A percentile compares a stretch with the other conserved stretches of the same genome.
Evolutionary conservation across 1,140 invertebrate genomes (phyloP).

Genomic region (Cotesia vestalis): DNA sequence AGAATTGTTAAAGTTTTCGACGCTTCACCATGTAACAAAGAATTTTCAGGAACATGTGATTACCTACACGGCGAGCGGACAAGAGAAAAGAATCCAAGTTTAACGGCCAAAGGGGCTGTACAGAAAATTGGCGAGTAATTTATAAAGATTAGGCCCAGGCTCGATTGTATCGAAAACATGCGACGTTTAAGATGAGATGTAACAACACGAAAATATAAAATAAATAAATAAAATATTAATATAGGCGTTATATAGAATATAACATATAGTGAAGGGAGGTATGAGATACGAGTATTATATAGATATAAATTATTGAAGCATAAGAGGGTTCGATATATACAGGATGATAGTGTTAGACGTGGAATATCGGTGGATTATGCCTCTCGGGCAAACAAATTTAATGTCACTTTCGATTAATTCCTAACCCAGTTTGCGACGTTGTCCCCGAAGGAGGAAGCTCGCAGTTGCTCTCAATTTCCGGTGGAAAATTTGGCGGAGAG

Average conservation of each 20-base stretch:
- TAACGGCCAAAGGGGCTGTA: constrained; percentile 3
- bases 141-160: constrained; percentile 20
- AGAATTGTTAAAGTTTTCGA: too few species aligned
- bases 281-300: constrained; percentile 13
- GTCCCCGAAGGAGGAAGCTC: constrained; percentile 30
- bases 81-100: constrained; percentile 1
- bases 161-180: constrained; percentile 1
- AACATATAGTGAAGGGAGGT: too few species aligned
- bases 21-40: constrained; percentile 1
- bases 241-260: too few species aligned
- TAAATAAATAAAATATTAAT: constrained; percentile 7
- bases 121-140: constrained; percentile 29
- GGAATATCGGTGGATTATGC: constrained; percentile 19
- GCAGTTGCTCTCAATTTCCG: constrained; percentile 34
- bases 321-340: background rate
- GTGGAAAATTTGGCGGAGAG: constrained; percentile 34
- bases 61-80: background rate
- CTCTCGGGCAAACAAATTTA: constrained; percentile 34
- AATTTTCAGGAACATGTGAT: constrained; percentile 7
- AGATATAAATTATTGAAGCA: constrained; percentile 4
- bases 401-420: constrained; percentile 35
- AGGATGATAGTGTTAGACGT: constrained; percentile 18
- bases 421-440: constrained; percentile 28
- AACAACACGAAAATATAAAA: constrained; percentile 8
- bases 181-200: constrained; percentile 25